Conservation (phyloP, 2,113 vertebrate genomes). For the Alethe diademata region DNA sequence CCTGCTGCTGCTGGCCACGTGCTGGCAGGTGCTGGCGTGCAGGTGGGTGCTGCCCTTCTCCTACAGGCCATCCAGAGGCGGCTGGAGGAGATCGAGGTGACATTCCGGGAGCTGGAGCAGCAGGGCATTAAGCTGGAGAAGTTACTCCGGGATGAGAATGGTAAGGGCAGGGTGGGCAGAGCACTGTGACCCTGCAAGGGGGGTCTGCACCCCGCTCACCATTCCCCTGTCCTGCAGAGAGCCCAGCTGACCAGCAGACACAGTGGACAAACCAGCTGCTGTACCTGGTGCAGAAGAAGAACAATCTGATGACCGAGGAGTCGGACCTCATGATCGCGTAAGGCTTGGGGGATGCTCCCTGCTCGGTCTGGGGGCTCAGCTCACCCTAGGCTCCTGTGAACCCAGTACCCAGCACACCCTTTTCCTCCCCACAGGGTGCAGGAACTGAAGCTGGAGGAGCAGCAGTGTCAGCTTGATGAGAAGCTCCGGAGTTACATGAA, state of each 20-base stretch:
- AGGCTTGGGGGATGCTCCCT: not conserved
- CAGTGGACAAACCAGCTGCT: slow-evolving; percentile 86
- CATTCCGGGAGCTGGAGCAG: slow-evolving; percentile 85
- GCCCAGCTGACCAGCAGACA: slow-evolving; percentile 64
- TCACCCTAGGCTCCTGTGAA: accelerated
- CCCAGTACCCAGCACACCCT: not conserved
- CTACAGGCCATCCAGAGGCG: slow-evolving; percentile 87
- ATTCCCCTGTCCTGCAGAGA: not conserved
- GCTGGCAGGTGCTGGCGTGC: not conserved
- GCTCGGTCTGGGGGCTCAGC: accelerated
- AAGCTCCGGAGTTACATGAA: slow-evolving; percentile 84
- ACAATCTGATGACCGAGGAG: slow-evolving; percentile 86
- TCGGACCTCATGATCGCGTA: slow-evolving; percentile 94
- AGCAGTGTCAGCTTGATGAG: slow-evolving; percentile 87
- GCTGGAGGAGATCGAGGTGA: slow-evolving; percentile 90
- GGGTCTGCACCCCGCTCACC: not conserved
- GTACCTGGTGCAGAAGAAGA: slow-evolving; percentile 88
- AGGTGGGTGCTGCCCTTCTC: not conserved
- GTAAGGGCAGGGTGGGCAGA: slow-evolving; percentile 52
- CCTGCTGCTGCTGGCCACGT: not conserved
- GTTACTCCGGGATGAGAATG: slow-evolving; percentile 74
- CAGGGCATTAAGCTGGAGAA: slow-evolving; percentile 83
- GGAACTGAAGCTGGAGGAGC: slow-evolving; percentile 89
- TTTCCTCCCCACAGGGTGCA: slow-evolving; percentile 74
- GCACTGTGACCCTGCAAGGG: accelerated